A percentile compares a stretch with the other conserved stretches of the same genome.
Conservation (phyloP, 2,888 invertebrate species). For the Coleophora flavipennella region DNA sequence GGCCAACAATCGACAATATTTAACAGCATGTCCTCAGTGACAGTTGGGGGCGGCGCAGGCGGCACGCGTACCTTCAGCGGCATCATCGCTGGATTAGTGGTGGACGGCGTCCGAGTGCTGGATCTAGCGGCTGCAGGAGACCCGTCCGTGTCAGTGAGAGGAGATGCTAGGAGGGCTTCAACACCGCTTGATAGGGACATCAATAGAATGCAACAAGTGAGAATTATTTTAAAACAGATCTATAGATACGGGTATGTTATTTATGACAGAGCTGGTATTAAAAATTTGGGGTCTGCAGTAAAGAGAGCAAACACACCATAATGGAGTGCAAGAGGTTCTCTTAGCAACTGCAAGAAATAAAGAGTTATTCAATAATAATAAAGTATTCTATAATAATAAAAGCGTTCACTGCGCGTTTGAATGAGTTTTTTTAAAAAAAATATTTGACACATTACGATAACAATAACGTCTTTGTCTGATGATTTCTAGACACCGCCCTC, state of each 20-base stretch:
- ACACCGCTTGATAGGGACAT: conserved; percentile 79
- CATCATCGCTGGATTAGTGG: conserved; percentile 90
- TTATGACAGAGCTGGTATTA: too few species aligned
- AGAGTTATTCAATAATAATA: too few species aligned
- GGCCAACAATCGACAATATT: conserved; percentile 89
- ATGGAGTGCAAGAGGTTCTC: too few species aligned
- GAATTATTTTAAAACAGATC: too few species aligned
- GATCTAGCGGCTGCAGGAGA: conserved; percentile 90
- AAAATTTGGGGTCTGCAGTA: too few species aligned
- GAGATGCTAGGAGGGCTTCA: conserved; percentile 75
- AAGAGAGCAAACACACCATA: too few species aligned
- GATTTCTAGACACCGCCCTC: conserved; percentile 83
- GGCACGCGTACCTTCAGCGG: conserved; percentile 85
- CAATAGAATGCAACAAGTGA: conserved; percentile 43
- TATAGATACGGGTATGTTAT: too few species aligned
- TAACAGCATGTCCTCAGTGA: conserved; percentile 88
- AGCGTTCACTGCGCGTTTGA: too few species aligned
- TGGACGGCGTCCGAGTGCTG: conserved; percentile 87
- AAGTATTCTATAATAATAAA: too few species aligned
- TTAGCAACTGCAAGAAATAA: too few species aligned
- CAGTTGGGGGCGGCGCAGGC: conserved; percentile 80
- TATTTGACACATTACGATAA: too few species aligned
- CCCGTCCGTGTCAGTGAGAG: conserved; percentile 81
- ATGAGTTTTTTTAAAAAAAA: too few species aligned
- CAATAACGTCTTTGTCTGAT: neutral